Base-by-base conservation (phyloP, 1,140 invertebrate species). In the Aradophagus sp. region DNA sequence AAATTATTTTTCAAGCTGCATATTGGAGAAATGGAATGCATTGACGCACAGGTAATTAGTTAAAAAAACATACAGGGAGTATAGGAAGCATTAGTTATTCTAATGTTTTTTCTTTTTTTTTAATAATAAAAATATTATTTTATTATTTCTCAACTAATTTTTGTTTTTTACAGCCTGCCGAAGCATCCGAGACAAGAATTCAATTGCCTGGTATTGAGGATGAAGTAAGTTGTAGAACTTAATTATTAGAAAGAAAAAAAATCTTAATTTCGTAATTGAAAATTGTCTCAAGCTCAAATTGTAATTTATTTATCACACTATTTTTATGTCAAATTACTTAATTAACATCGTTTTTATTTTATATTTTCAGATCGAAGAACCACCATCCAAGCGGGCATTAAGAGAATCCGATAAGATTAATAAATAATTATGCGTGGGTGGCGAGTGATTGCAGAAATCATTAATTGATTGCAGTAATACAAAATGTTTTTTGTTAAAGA, bases 141-240 rank as follows among this genome's bases (percentile, higher is more conserved):
- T n/a, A n/a, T n/a, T n/a, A n/a, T n/a, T n/a, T n/a, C n/a, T n/a
- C n/a, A n/a, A n/a, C n/a, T n/a, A 39, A 12, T 15, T 34, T 39
- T 73, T 44, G 66, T 48, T 53, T 32, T 82, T 73, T 13, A 16
- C 85, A 92, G 91, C 91, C 91, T 26, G 90, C 90, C n/a, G 90
- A 92, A 86, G 91, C 91, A 14, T 91, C 91, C 0, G 91, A 92
- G 68, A 92, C 91, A 11, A 90, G 91, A 81, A 92, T 92, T 70
- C 89, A 91, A 79, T 84, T 92, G 52, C 91, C 91, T 27, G 90
- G 90, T 6, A 85, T 92, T 41, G 90, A 90, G 62, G 90, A 91
- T 11, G 90, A 91, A 47, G 84, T 85, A 76, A 74, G 59, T 26
- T 32, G n/a, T n/a, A n/a, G n/a, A n/a, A n/a, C n/a, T n/a, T n/a